Evolutionary conservation across 2,888 invertebrate species (phyloP), one percentile per base, ranked within the genome.

Genomic region (Capitulum mitella): DNA sequence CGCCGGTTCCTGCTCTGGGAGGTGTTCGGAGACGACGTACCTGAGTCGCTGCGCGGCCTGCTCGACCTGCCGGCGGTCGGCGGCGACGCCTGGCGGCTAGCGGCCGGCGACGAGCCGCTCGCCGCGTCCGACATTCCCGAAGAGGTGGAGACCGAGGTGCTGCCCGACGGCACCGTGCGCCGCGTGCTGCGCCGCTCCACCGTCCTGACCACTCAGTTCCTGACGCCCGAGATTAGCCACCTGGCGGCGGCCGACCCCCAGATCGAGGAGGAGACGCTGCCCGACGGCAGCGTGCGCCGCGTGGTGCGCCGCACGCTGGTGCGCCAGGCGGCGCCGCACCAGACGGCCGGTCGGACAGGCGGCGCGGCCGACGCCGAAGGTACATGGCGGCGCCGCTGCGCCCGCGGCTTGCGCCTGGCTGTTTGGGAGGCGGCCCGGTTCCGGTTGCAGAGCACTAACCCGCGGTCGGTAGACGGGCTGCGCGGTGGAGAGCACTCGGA

Each of bases 151-250:
- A 70, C 70, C 26, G 70, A 70, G 26, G 70, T 70, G 5, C 40
- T 70, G 6, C 70, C 70, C 1, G 70, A 70, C 70, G 70, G 70
- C 37, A 70, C 37, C 3, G 70, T 70, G 40, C 70, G 70, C 3
- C 22, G 70, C 22, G 70, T 70, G 12, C 40, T 70, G 8, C 70
- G 70, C 22, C 37, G 70, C 37, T 70, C 70, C 70, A 70, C 70
- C 26, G 70, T 70, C 10, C 70, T 70, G 26, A 70, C 70, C 37
- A 70, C 70, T 40, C 70, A 70, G 70, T 70, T 70, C 70, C 26
- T 70, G 10, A 37, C 70, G 2, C 70, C 70, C 26, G 70, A 70
- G 26, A 40, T 40, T 0, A 26, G 19, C 70, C 29, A 29, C 26
- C 70, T 40, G 70, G 70, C 70, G 37, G 70, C 29, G 26, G 37